phyloP scores from a whole-genome alignment of 2,888 invertebrate genomes.

The Euphydryas editha region DNA sequence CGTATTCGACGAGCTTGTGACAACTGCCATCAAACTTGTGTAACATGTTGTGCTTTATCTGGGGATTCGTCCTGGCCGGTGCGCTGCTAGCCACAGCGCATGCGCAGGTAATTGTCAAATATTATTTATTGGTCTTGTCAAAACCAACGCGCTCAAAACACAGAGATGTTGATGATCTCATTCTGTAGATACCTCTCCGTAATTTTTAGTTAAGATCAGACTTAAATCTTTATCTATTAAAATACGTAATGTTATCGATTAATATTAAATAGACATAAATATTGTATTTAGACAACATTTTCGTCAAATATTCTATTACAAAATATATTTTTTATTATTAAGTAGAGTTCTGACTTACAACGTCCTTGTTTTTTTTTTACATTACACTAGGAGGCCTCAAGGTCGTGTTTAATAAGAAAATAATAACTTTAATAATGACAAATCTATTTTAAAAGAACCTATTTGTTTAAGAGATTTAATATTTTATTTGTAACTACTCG shows the following conservation, averaged over 20 bases:
- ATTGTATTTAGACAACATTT: neutral
- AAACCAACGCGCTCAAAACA: slow-evolving; percentile 32
- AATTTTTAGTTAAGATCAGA: slow-evolving; percentile 2
- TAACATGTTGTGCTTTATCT: slow-evolving; percentile 65
- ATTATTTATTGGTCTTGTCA: slow-evolving; percentile 27
- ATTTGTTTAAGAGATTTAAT: neutral
- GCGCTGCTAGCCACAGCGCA: slow-evolving; percentile 57
- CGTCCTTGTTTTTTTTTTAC: neutral
- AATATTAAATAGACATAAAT: neutral
- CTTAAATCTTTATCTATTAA: neutral
- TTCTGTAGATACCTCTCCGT: slow-evolving; percentile 29
- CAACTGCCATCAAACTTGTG: slow-evolving; percentile 44
- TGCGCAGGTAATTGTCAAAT: slow-evolving; percentile 63
- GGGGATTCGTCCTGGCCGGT: slow-evolving; percentile 60
- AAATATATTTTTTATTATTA: neutral
- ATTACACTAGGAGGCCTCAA: neutral
- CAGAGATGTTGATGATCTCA: slow-evolving; percentile 46
- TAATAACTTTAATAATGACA: neutral
- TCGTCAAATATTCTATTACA: neutral
- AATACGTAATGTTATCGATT: neutral
- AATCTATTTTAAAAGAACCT: too few relatives aligned
- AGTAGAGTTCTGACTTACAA: neutral
- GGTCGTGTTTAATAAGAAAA: neutral
- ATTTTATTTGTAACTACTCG: neutral
- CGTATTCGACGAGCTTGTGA: slow-evolving; percentile 37